Base-by-base conservation (phyloP, 2,113 vertebrate species). In the Solea solea region DNA sequence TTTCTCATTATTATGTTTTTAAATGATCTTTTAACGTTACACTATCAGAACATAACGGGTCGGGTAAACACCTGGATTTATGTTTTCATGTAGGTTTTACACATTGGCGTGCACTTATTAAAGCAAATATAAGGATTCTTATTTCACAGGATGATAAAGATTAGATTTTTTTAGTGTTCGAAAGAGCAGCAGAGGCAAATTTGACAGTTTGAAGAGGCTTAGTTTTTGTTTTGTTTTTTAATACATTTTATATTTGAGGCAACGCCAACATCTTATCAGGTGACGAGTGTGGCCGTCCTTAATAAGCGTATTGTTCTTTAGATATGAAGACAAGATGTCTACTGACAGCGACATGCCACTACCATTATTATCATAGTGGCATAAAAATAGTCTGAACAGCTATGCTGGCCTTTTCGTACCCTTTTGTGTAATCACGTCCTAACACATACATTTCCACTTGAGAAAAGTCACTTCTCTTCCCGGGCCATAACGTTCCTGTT, bases 381-480 rank as follows among this genome's bases (percentile, higher is more conserved):
- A 41, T 76, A 79, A 73, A 88, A 88, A 90, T 82, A 86, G 78
- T 53, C 49, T 1, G 40, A 41, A 9, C 51, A 69, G 66, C 42
- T 28, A 62, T 44, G 72, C 41, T 56, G 72, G 57, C 64, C 67
- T 74, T 80, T 54, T 62, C 9, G 39, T 57, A 44, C 54, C 49
- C 66, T 40, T 46, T n/a, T 49, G 49, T 39, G 58, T 10, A 44
- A 53, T 53, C 60, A 56, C 56, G 71, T 72, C 66, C 41, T 3
- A 56, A 64, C 57, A 58, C 72, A 57, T 8, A 15, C 3, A 45
- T 69, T 53, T 61, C 48, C 48, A 46, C 74, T 42, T 25, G 39
- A 69, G 66, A 64, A 69, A 64, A 74, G 27, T 4, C 16, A 69
- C 56, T 62, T 62, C 62, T 71, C 53, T 21, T 71, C 51, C 66